phyloP scores from a whole-genome alignment of 2,888 invertebrate species.

The Selenia dentaria region DNA sequence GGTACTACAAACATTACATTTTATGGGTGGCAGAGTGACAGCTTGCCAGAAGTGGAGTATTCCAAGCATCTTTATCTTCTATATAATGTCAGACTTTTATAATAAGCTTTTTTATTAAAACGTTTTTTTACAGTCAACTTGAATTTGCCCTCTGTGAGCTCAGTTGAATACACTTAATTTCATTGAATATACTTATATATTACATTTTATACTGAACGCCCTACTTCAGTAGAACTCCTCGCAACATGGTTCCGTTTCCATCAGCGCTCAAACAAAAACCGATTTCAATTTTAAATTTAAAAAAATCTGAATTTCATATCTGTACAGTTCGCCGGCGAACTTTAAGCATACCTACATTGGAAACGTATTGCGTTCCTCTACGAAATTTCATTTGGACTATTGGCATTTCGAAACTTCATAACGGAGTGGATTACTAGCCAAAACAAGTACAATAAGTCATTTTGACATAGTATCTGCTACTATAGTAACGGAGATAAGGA shows the following conservation, averaged over 20 bases:
- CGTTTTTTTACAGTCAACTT: no score
- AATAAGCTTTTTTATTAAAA: no score
- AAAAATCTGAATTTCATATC: slow-evolving; percentile 35
- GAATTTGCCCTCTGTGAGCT: no score
- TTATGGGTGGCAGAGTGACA: no score
- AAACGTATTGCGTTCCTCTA: slow-evolving; percentile 10
- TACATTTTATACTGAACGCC: no score
- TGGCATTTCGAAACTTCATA: slow-evolving; percentile 16
- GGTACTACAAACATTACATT: no score
- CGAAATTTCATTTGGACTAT: slow-evolving; percentile 22
- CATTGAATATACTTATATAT: no score
- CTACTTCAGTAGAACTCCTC: not conserved
- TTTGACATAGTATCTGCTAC: slow-evolving; percentile 27
- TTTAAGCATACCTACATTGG: slow-evolving; percentile 5
- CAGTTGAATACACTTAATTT: no score
- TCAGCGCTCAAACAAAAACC: slow-evolving; percentile 32
- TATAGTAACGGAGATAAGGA: slow-evolving; percentile 8
- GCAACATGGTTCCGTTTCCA: slow-evolving; percentile 16
- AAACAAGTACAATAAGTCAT: slow-evolving; percentile 30
- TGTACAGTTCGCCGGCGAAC: slow-evolving; percentile 11
- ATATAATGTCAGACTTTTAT: no score
- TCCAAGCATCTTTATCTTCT: no score
- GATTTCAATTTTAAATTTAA: slow-evolving; percentile 35
- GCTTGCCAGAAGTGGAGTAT: no score
- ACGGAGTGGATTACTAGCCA: slow-evolving; percentile 17